Evolutionary conservation across 2,888 invertebrate genomes (phyloP).

Genomic region (Neoascia interrupta): DNA sequence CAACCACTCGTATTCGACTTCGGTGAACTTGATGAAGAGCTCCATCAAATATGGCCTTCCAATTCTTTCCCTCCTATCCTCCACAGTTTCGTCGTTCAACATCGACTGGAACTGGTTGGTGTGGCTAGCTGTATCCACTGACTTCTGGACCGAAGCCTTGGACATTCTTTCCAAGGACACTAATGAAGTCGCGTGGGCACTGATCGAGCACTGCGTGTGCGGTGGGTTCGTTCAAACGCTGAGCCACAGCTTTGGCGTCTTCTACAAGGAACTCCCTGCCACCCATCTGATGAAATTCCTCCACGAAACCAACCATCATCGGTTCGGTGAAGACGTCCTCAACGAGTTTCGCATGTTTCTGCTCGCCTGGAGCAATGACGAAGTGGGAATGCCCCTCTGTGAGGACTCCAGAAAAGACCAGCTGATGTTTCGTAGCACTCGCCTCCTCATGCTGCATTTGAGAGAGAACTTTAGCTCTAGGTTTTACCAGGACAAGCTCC

Average conservation of each 20-base stretch:
- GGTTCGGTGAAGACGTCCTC: conserved; percentile 80
- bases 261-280: conserved; percentile 85
- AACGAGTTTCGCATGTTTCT: conserved; percentile 78
- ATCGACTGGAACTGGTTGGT: conserved; percentile 77
- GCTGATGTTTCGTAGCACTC: conserved; percentile 81
- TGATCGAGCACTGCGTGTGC: conserved; percentile 78
- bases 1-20: conserved; percentile 71
- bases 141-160: conserved; percentile 72
- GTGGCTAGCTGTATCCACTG: conserved; percentile 76
- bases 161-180: conserved; percentile 67
- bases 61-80: conserved; percentile 76
- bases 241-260: conserved; percentile 85
- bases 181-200: conserved; percentile 72
- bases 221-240: conserved; percentile 83
- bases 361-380: conserved; percentile 76
- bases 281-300: conserved; percentile 83
- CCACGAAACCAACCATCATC: conserved; percentile 80
- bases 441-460: conserved; percentile 83
- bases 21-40: conserved; percentile 74
- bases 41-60: conserved; percentile 75
- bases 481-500: conserved; percentile 83
- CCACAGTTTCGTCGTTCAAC: conserved; percentile 73
- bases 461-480: conserved; percentile 83
- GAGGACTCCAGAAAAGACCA: conserved; percentile 79
- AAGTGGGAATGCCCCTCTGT: conserved; percentile 75